A percentile compares a stretch with the other conserved stretches of the same genome.
Evolutionary conservation across 2,113 vertebrate genomes (phyloP).

Genomic region (Hipposideros armiger): DNA sequence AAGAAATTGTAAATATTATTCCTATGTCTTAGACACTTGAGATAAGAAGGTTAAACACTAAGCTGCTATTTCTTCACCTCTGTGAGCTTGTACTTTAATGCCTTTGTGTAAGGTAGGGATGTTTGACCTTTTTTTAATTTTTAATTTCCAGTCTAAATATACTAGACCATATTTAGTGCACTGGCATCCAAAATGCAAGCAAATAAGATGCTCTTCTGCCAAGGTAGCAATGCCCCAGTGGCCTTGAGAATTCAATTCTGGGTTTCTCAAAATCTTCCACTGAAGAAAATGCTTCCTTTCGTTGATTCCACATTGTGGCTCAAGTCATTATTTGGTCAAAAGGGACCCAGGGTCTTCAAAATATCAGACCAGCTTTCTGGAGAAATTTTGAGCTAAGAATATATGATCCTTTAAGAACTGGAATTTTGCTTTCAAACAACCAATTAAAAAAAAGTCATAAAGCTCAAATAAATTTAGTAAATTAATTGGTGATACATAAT

Average conservation of each 20-base stretch:
- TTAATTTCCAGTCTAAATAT: constrained; percentile 22
- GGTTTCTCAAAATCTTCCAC: constrained; percentile 20
- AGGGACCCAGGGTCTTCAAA: constrained; percentile 22
- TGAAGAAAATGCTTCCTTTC: constrained; percentile 27
- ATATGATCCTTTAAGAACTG: constrained; percentile 73
- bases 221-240: background rate
- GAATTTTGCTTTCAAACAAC: constrained; percentile 85
- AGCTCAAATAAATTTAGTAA: constrained; percentile 82
- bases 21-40: background rate
- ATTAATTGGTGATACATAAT: constrained; percentile 86
- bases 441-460: constrained; percentile 82
- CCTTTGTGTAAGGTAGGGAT: background rate
- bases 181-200: background rate
- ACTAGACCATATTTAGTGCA: background rate
- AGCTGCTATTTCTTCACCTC: background rate
- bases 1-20: background rate
- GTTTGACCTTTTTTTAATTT: background rate
- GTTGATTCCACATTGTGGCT: background rate
- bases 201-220: background rate
- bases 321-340: background rate
- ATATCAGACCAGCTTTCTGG: background rate
- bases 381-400: constrained; percentile 57
- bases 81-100: background rate
- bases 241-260: background rate
- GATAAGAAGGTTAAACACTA: background rate